Evolutionary conservation across 2,888 invertebrate species (phyloP), one percentile per base, ranked within the genome.

Genomic region (Hypena proboscidalis): DNA sequence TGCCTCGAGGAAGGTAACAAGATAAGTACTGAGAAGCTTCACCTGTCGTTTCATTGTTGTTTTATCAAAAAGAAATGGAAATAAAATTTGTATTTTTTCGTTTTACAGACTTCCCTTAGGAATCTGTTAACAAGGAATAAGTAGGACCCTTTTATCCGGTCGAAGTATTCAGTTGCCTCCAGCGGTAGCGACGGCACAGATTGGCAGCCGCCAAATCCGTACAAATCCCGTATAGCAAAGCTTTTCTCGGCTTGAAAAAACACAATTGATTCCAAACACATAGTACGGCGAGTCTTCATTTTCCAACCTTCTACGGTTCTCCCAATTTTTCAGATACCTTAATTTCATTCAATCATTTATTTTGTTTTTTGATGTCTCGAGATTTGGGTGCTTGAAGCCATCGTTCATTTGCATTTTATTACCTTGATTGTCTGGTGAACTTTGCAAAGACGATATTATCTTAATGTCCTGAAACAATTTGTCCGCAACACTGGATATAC

Each of bases 121-220:
- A 80, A 80, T 83, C 74, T 80, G 78, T 80, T 82, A 84, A 83
- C 82, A 80, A 80, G 76, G 72, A 77, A 76, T 78, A 76, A 77
- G 74, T 70, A 74, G 71, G 67, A 67, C 69, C 73, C 78, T 85
- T 85, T 83, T 79, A 81, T 79, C 73, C 77, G 72, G 76, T 71
- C 72, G 72, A 78, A 80, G 79, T 77, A 83, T 80, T 80, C 73
- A 70, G 75, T 74, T 64, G 80, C 84, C 79, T 63, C 69, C 62
- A 77, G 80, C 77, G 77, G 73, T 78, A 76, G 74, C 69, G 72
- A 61, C 58, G 67, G 65, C 65, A 70, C 72, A 84, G 81, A 87
- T 87, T 85, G 84, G 83, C 75, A 80, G 77, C 76, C 70, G 68
- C 73, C 70, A 86, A 87, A 88, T 87, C 86, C 84, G 65, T 58